Conservation (phyloP, 2,888 invertebrate genomes). For the Nysson spinosus region DNA sequence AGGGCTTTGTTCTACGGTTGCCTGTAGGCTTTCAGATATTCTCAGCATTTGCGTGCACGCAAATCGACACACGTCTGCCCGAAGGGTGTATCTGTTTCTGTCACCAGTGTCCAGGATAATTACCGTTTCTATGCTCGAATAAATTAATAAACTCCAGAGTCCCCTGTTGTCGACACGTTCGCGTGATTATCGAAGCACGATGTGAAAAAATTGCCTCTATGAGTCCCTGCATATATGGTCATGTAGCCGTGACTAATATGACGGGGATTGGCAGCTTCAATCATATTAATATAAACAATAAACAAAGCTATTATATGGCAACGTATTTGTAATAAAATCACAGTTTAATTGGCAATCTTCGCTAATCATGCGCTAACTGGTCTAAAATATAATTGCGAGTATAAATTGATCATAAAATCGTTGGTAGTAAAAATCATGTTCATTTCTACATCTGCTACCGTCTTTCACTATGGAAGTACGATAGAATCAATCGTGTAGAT, state of each 20-base stretch:
- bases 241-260: conserved; percentile 40
- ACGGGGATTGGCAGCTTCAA: conserved; percentile 31
- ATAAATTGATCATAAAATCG: too few species aligned
- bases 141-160: conserved; percentile 74
- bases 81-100: conserved; percentile 73
- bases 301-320: conserved; percentile 8
- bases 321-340: neutral
- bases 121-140: conserved; percentile 76
- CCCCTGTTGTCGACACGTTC: conserved; percentile 66
- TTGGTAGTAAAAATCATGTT: too few species aligned
- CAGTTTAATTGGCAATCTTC: too few species aligned
- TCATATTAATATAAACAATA: conserved; percentile 34
- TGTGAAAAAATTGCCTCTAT: conserved; percentile 31
- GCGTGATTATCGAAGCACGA: conserved; percentile 43
- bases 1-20: conserved; percentile 26
- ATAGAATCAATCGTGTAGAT: conserved; percentile 36
- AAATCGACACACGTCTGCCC: conserved; percentile 66
- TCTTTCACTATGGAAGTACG: conserved; percentile 24
- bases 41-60: conserved; percentile 43
- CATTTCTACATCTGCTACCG: too few species aligned
- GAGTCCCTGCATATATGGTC: conserved; percentile 28
- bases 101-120: conserved; percentile 76
- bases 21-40: conserved; percentile 43
- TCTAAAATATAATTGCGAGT: too few species aligned
- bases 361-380: too few species aligned